Evolutionary conservation across 2,888 invertebrate species (phyloP).

Genomic region (Venusia cambrica): DNA sequence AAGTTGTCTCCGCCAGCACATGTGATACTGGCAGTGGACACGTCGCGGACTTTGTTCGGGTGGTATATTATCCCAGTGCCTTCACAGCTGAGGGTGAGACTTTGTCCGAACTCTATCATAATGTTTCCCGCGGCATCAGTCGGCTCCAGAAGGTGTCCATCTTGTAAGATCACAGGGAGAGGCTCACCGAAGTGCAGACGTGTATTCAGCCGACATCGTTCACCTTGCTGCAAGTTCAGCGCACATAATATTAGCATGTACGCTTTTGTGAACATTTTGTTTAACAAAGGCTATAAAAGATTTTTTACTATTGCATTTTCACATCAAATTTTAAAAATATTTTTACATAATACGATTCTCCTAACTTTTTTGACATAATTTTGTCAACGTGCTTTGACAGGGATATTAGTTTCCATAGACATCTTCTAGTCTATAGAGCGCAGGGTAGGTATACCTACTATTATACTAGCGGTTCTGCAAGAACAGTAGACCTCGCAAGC

Average conservation of each 20-base stretch:
- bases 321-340: constrained; percentile 5
- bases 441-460: too few relatives aligned
- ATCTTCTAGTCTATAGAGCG: too few relatives aligned
- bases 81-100: constrained; percentile 57
- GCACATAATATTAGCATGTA: constrained; percentile 54
- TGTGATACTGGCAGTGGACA: constrained; percentile 44
- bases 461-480: too few relatives aligned
- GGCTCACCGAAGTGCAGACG: constrained; percentile 58
- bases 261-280: constrained; percentile 44
- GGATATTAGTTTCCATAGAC: too few relatives aligned
- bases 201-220: constrained; percentile 52
- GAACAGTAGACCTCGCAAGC: too few relatives aligned
- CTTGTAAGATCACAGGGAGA: constrained; percentile 54
- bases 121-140: constrained; percentile 54
- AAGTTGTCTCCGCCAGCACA: constrained; percentile 57
- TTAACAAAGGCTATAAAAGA: too few relatives aligned
- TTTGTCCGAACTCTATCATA: constrained; percentile 50
- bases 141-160: constrained; percentile 57
- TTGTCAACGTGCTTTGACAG: too few relatives aligned
- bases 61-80: constrained; percentile 47
- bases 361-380: background rate
- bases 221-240: constrained; percentile 44
- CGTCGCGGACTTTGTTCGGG: constrained; percentile 38
- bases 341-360: background rate
- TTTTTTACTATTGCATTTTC: constrained; percentile 7